phyloP scores from a whole-genome alignment of 1,140 invertebrate genomes.

The Apis dorsata region DNA sequence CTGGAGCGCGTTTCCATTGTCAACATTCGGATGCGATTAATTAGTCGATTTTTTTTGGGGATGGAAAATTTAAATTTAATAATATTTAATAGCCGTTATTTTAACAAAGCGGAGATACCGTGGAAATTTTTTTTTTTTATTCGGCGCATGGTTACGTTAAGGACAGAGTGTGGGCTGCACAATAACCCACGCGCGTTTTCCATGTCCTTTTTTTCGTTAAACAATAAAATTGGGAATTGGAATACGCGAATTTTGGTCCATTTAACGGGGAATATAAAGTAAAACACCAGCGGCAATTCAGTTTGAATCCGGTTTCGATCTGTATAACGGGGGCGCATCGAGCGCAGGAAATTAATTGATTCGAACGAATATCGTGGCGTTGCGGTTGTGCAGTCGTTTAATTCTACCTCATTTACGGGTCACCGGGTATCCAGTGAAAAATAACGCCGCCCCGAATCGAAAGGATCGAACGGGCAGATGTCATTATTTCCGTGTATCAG shows the following conservation, averaged over 20 bases:
- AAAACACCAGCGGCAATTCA: background rate
- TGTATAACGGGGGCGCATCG: background rate
- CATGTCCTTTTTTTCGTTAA: no score
- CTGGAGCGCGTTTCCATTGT: background rate
- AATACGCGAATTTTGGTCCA: background rate
- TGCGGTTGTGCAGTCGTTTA: constrained; percentile 3
- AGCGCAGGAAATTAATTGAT: constrained; percentile 30
- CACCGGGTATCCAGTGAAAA: background rate
- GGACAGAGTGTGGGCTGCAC: no score
- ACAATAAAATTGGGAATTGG: no score
- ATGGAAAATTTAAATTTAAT: background rate
- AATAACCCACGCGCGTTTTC: no score
- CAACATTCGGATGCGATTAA: background rate
- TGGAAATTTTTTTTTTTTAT: no score
- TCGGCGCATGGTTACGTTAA: no score
- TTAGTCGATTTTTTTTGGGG: constrained; percentile 5
- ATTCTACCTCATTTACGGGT: constrained; percentile 21
- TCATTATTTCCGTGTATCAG: background rate
- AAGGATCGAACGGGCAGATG: background rate
- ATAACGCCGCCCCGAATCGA: background rate
- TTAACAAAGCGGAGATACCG: no score
- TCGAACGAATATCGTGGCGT: constrained; percentile 24
- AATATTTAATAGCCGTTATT: no score
- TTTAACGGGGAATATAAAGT: background rate
- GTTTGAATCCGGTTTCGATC: background rate